These are phyloP conservation scores for Sipha maydis DNA, from an alignment of 2,888 invertebrate genomes.

Conservation along the genomic window DNA sequence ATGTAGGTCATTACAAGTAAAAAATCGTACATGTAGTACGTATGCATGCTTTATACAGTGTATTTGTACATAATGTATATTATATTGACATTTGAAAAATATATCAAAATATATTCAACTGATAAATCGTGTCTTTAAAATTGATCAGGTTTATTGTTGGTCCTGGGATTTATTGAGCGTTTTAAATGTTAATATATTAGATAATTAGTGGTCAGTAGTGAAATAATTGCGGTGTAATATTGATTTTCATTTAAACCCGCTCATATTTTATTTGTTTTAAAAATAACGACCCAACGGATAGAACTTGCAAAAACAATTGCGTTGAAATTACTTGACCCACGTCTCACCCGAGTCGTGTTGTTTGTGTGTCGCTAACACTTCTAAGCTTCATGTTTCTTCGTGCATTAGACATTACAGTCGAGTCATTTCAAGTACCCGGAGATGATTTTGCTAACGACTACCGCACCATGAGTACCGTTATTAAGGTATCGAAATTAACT, in stretches of 20 bases:
- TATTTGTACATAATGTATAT: not conserved
- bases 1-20: slow-evolving; percentile 28
- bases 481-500: too few species aligned
- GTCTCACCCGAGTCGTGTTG: not conserved
- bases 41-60: not conserved
- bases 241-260: too few species aligned
- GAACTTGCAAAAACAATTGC: not conserved
- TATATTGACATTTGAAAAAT: not conserved
- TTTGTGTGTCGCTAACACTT: not conserved
- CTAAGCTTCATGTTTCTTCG: not conserved
- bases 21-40: not conserved
- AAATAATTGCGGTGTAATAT: too few species aligned
- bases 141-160: too few species aligned
- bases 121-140: not conserved
- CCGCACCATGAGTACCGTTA: not conserved
- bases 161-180: not conserved
- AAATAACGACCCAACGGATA: not conserved
- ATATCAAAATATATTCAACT: not conserved
- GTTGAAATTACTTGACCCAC: not conserved
- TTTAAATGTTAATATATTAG: not conserved
- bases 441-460: not conserved
- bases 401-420: not conserved
- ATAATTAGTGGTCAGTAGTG: not conserved
- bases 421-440: not conserved
- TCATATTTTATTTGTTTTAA: not conserved